Conservation (phyloP, 2,888 invertebrate genomes). For the Rhingia campestris region DNA sequence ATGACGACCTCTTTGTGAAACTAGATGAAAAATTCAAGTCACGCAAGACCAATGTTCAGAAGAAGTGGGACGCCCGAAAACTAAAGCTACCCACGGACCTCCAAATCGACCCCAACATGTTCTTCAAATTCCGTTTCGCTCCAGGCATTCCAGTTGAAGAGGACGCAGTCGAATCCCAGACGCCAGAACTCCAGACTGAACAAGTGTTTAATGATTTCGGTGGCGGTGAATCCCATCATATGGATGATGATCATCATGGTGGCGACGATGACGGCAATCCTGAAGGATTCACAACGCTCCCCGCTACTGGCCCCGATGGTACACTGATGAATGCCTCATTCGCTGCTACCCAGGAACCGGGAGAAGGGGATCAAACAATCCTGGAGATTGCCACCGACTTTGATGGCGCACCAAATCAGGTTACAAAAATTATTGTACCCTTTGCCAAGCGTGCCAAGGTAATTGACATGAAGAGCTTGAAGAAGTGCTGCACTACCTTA, state of each 20-base stretch:
- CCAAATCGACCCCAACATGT: constrained; percentile 78
- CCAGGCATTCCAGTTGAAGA: constrained; percentile 78
- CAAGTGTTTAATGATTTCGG: constrained; percentile 48
- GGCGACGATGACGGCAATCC: constrained; percentile 83
- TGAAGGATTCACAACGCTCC: neutral
- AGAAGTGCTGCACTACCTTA: constrained; percentile 89
- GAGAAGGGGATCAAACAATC: constrained; percentile 76
- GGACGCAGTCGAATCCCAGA: constrained; percentile 55
- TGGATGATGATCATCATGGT: constrained; percentile 84
- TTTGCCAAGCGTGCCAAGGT: constrained; percentile 93
- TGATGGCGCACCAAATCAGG: constrained; percentile 86
- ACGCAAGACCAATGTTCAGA: constrained; percentile 80
- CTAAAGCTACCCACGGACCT: constrained; percentile 80
- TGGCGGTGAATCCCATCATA: constrained; percentile 36
- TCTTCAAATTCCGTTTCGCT: constrained; percentile 78
- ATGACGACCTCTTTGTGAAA: constrained; percentile 78
- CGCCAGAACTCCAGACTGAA: constrained; percentile 58
- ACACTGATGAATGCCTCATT: constrained; percentile 7
- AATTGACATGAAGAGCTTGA: constrained; percentile 92
- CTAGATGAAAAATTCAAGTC: constrained; percentile 78
- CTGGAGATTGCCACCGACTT: constrained; percentile 84
- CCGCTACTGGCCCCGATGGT: neutral
- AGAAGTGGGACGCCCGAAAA: constrained; percentile 82
- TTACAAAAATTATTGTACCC: constrained; percentile 87
- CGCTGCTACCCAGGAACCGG: constrained; percentile 28